Conservation (phyloP, 2,113 vertebrate species). For the Ptychochromis oligacanthus region DNA sequence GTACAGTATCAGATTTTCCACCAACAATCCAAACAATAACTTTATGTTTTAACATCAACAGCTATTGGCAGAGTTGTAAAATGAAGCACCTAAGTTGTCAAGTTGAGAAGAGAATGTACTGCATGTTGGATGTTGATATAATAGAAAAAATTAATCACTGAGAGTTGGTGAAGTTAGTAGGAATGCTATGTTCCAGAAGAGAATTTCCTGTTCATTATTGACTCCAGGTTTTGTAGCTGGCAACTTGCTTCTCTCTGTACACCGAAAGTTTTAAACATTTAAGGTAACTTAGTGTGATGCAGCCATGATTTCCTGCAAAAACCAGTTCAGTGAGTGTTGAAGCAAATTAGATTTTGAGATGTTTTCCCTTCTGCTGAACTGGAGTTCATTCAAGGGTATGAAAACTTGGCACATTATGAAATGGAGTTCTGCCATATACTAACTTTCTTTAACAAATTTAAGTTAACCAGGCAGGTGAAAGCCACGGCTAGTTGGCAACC, state of each 20-base stretch:
- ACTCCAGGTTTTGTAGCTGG: constrained; percentile 66
- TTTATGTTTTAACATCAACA: not conserved
- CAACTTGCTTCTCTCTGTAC: constrained; percentile 37
- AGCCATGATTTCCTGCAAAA: constrained; percentile 25
- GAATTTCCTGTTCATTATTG: constrained; percentile 70
- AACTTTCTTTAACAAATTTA: constrained; percentile 13
- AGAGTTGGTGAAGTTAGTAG: constrained; percentile 44
- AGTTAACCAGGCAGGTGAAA: constrained; percentile 48
- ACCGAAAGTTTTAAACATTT: constrained; percentile 37
- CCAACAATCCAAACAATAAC: not conserved
- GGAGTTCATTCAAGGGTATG: constrained; percentile 37
- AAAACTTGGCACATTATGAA: constrained; percentile 49
- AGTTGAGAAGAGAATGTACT: constrained; percentile 29
- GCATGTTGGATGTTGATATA: constrained; percentile 18
- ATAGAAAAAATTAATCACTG: not conserved
- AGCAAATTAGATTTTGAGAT: constrained; percentile 25
- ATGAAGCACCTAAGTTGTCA: not conserved
- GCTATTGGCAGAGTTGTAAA: not conserved
- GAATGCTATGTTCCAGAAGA: constrained; percentile 61
- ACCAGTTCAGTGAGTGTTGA: not conserved
- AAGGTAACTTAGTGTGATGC: constrained; percentile 40
- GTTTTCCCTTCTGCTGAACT: constrained; percentile 34
- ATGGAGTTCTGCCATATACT: not conserved
- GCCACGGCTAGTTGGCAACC: constrained; percentile 38
- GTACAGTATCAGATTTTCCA: not conserved